Conservation (phyloP, 2,797 vertebrate species). For the Oryzias sinensis region DNA sequence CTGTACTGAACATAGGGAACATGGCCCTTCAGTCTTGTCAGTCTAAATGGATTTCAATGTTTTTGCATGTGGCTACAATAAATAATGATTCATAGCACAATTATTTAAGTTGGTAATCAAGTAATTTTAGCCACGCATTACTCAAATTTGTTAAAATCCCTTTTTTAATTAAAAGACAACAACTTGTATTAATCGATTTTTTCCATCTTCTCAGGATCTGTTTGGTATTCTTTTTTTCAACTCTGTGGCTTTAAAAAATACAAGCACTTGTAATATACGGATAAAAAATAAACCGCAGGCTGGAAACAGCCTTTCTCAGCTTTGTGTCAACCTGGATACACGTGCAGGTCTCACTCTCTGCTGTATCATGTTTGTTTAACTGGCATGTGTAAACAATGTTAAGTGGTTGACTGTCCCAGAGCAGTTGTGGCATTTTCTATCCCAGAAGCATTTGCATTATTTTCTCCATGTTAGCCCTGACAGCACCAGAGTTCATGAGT, state of each 20-base stretch:
- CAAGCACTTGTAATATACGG: constrained; percentile 26
- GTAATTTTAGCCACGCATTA: constrained; percentile 25
- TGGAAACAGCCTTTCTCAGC: constrained; percentile 25
- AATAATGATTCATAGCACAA: constrained; percentile 18
- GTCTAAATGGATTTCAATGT: constrained; percentile 52
- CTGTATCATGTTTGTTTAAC: constrained; percentile 23
- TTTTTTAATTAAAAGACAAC: background rate
- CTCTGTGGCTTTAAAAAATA: constrained; percentile 7
- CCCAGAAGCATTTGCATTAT: constrained; percentile 36
- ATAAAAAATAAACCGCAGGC: constrained; percentile 32
- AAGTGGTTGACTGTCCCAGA: constrained; percentile 39
- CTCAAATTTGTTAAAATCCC: constrained; percentile 19
- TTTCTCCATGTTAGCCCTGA: constrained; percentile 20
- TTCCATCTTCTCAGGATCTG: constrained; percentile 2
- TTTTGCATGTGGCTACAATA: constrained; percentile 30
- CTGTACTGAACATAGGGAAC: constrained; percentile 32
- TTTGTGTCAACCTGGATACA: background rate
- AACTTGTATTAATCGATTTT: background rate
- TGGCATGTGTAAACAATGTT: constrained; percentile 11
- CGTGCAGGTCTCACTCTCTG: constrained; percentile 16
- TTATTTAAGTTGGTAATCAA: constrained; percentile 55
- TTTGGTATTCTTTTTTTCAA: constrained; percentile 25
- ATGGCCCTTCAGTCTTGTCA: constrained; percentile 41
- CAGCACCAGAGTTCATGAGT: constrained; percentile 12
- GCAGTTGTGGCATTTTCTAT: constrained; percentile 47